phyloP scores from a whole-genome alignment of 1,140 invertebrate genomes.

The Microplitis mediator region DNA sequence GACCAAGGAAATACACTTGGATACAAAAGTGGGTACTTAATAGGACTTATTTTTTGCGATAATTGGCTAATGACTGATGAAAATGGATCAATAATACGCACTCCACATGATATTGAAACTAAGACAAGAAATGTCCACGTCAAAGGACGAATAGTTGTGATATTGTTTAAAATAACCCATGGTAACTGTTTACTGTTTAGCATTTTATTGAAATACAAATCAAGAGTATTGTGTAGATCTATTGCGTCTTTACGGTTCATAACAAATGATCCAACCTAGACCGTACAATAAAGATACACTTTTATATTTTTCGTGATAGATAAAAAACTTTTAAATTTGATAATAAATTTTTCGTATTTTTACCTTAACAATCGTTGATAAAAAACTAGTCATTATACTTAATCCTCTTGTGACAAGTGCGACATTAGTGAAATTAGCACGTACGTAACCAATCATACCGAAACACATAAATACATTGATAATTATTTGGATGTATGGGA shows the following conservation, averaged over 20 bases:
- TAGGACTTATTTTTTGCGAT: not conserved
- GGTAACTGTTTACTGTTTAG: not conserved
- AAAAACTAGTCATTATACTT: slow-evolving; percentile 2
- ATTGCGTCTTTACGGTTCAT: slow-evolving; percentile 13
- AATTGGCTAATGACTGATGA: slow-evolving; percentile 2
- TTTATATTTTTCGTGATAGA: no score
- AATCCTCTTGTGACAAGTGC: not conserved
- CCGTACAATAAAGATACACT: no score
- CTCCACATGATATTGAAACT: not conserved
- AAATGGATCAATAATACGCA: slow-evolving; percentile 2
- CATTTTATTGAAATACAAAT: slow-evolving; percentile 8
- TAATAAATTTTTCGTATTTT: no score
- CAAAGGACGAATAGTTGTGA: not conserved
- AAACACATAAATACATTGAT: not conserved
- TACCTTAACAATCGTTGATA: not conserved
- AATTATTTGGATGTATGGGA: not conserved
- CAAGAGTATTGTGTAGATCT: slow-evolving; percentile 20
- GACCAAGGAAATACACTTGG: slow-evolving; percentile 23
- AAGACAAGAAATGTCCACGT: not conserved
- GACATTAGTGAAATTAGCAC: not conserved
- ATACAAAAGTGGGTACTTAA: slow-evolving; percentile 23
- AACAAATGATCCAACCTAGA: no score
- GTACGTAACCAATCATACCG: not conserved
- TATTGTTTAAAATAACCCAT: not conserved
- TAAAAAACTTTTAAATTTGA: no score